These are phyloP conservation scores for Neodon shergylaensis DNA, from an alignment of 2,113 vertebrate genomes.

Conservation along the genomic window DNA sequence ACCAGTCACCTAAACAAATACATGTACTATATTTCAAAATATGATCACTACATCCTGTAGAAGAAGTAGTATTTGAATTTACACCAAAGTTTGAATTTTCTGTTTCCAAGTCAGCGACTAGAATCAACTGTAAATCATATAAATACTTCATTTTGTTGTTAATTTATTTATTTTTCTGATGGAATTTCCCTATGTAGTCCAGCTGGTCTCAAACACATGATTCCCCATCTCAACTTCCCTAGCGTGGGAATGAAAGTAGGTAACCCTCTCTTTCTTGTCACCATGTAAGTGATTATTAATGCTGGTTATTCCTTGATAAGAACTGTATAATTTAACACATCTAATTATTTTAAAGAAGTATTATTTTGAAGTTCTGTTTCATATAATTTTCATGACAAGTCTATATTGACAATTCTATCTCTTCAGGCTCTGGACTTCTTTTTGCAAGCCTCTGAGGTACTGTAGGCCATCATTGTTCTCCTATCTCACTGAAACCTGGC, in stretches of 20 bases:
- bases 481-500: conserved; percentile 44
- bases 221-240: neutral
- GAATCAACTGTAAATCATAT: neutral
- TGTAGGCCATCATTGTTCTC: neutral
- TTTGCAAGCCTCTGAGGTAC: neutral
- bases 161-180: neutral
- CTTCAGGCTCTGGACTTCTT: neutral
- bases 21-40: neutral
- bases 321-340: neutral
- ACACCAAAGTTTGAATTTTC: neutral
- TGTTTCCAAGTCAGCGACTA: neutral
- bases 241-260: neutral
- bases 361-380: neutral
- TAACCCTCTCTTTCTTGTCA: neutral
- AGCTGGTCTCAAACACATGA: neutral
- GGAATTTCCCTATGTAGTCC: neutral
- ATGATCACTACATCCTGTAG: neutral
- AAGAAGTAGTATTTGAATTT: neutral
- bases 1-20: neutral
- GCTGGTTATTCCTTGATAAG: neutral
- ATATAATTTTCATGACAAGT: neutral
- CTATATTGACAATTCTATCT: neutral
- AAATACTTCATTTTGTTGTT: neutral
- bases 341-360: neutral
- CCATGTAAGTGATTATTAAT: neutral